phyloP scores from a whole-genome alignment of 2,888 invertebrate genomes.

The Iselma pallidipennis region DNA sequence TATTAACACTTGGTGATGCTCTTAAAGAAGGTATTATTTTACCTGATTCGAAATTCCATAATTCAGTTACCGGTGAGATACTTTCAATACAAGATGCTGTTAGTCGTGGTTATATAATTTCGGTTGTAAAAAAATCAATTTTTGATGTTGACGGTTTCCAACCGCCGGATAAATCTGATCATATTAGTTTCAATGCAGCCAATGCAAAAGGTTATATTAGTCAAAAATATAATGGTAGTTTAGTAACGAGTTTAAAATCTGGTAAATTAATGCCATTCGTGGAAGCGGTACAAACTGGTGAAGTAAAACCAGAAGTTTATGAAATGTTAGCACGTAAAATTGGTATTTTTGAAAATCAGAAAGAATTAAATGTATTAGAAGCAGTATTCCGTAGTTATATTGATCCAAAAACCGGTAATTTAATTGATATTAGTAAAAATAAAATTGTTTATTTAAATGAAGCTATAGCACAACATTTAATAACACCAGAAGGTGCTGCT shows the following conservation, averaged over 20 bases:
- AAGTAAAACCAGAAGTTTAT: constrained; percentile 82
- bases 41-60: constrained; percentile 74
- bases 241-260: constrained; percentile 72
- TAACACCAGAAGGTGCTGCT: constrained; percentile 86
- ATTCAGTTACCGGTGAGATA: constrained; percentile 73
- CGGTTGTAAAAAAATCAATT: constrained; percentile 83
- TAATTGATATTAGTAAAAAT: constrained; percentile 74
- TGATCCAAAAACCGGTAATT: constrained; percentile 85
- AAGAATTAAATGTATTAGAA: constrained; percentile 82
- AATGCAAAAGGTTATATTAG: constrained; percentile 76
- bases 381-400: constrained; percentile 85
- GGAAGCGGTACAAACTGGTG: constrained; percentile 77
- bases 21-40: constrained; percentile 79
- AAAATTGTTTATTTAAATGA: constrained; percentile 79
- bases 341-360: constrained; percentile 76
- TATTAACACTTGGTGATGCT: constrained; percentile 84
- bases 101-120: constrained; percentile 84
- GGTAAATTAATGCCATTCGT: constrained; percentile 77
- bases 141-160: constrained; percentile 92
- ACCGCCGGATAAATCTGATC: constrained; percentile 79
- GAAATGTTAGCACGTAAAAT: constrained; percentile 84
- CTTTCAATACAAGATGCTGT: constrained; percentile 85
- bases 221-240: constrained; percentile 71
- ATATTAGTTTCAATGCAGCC: constrained; percentile 82
- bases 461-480: constrained; percentile 82